Conservation (phyloP, 2,888 invertebrate genomes). For the Lasiommata megera region DNA sequence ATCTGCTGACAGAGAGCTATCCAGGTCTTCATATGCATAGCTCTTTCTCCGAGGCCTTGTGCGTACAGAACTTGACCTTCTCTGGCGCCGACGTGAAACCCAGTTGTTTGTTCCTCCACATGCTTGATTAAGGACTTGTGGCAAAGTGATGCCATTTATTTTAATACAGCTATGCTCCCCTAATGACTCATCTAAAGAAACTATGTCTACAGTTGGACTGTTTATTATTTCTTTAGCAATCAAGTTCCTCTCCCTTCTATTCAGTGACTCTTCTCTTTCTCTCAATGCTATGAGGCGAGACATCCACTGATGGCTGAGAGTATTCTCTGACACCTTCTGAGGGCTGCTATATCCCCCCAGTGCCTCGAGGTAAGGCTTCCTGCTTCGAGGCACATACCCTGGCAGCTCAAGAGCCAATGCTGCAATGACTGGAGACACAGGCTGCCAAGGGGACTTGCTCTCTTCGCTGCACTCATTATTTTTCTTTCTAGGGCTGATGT, state of each 20-base stretch:
- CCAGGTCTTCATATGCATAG: conserved; percentile 77
- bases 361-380: conserved; percentile 53
- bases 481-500: conserved; percentile 52
- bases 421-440: conserved; percentile 68
- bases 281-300: conserved; percentile 75
- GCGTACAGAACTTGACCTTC: conserved; percentile 51
- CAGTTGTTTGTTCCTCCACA: conserved; percentile 41
- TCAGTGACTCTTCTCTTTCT: conserved; percentile 75
- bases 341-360: conserved; percentile 57
- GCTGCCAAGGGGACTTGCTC: conserved; percentile 39
- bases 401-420: conserved; percentile 73
- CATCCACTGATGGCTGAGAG: conserved; percentile 81
- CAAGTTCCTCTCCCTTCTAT: conserved; percentile 72
- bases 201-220: conserved; percentile 59
- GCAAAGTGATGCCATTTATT: conserved; percentile 69
- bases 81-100: conserved; percentile 52
- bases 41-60: conserved; percentile 55
- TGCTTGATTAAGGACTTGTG: conserved; percentile 52
- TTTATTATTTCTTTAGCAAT: conserved; percentile 68
- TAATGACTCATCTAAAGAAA: conserved; percentile 44
- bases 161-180: conserved; percentile 32
- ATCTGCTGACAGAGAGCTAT: conserved; percentile 82
- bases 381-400: conserved; percentile 69
- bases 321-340: conserved; percentile 76
- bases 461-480: conserved; percentile 38